Base-by-base conservation (phyloP, 2,888 invertebrate species). In the Melanchra persicariae region DNA sequence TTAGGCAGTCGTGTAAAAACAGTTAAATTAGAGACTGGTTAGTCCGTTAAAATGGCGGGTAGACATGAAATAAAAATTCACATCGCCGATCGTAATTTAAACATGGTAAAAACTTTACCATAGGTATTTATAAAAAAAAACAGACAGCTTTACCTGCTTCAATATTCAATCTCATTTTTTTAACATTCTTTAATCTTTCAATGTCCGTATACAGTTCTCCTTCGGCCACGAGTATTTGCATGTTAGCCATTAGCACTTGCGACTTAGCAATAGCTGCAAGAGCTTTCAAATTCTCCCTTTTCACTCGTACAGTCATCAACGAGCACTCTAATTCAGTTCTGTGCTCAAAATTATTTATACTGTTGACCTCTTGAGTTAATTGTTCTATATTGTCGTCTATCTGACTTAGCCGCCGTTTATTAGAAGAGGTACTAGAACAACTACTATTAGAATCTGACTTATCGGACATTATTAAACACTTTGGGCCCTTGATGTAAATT, bases 181-280 rank as follows among this genome's bases (percentile, higher is more conserved):
- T 74, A 3, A 3, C 37, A 3, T 26, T 65, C 15, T n/a, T 70
- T 6, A 80, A 10, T 15, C 19, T 70, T 43, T 74, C 62, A 1
- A 81, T 10, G 5, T 77, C 77, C 0, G 26, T 15, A 3, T 1
- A 4, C 0, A 80, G 37, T 6, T 80, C 76, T 19, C 54, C 62
- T n/a, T 80, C 78, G 0, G 72, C 75, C 12, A 84, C 54, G 22
- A 67, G 8, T 19, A 77, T 4, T 30, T 84, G 55, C 74, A 84
- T 80, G 6, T 84, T 59, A 0, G 74, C 49, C 9, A 82, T 6
- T 1, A 84, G 1, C 0, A 65, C 8, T 54, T 73, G 72, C 0
- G 66, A 55, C 26, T 47, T 80, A 0, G 80, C 58, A 8, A 74
- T 47, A 2, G 80, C 82, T 26, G 70, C 12, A 9, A 77, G 68